A percentile compares a stretch with the other conserved stretches of the same genome.
These are phyloP conservation scores for Drosophila niveifrons DNA, from an alignment of 2,888 invertebrate species.

Conservation along the genomic window DNA sequence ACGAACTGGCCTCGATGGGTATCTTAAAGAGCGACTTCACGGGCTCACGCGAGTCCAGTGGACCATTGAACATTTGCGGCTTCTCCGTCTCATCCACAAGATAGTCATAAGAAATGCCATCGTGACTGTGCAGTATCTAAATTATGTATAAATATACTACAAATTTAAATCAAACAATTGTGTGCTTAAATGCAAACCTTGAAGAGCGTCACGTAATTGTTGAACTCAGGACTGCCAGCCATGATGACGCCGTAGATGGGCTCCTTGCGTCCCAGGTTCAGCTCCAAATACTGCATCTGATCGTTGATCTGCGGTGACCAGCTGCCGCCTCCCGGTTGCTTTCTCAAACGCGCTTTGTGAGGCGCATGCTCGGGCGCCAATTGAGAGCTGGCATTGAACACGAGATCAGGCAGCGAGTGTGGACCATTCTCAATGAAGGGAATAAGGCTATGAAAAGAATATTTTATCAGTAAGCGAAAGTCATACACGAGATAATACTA, in stretches of 20 bases:
- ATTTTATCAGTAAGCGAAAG: accelerated
- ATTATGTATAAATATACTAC: conserved; percentile 6
- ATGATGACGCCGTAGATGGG: conserved; percentile 91
- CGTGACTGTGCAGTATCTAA: conserved; percentile 88
- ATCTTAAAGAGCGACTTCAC: conserved; percentile 89
- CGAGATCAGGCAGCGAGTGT: conserved; percentile 86
- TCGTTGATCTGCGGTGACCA: conserved; percentile 90
- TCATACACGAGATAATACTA: conserved; percentile 14
- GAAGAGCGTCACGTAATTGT: conserved; percentile 92
- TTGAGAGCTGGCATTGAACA: conserved; percentile 88
- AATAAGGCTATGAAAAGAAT: conserved; percentile 65
- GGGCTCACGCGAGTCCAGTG: conserved; percentile 87
- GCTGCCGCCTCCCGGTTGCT: conserved; percentile 86
- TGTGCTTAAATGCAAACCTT: conserved; percentile 82
- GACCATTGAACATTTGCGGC: conserved; percentile 91
- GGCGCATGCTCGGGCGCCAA: conserved; percentile 86
- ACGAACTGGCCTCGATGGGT: conserved; percentile 91
- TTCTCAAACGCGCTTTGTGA: conserved; percentile 86
- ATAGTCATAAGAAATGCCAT: conserved; percentile 88
- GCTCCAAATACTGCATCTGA: conserved; percentile 89
- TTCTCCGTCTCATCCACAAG: conserved; percentile 86
- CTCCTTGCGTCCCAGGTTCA: conserved; percentile 88
- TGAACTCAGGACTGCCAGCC: conserved; percentile 89
- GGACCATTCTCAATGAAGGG: conserved; percentile 86
- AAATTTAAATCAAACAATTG: not conserved